These are phyloP conservation scores for Rhadina sibilatrix DNA, from an alignment of 2,113 vertebrate species.

Conservation along the genomic window DNA sequence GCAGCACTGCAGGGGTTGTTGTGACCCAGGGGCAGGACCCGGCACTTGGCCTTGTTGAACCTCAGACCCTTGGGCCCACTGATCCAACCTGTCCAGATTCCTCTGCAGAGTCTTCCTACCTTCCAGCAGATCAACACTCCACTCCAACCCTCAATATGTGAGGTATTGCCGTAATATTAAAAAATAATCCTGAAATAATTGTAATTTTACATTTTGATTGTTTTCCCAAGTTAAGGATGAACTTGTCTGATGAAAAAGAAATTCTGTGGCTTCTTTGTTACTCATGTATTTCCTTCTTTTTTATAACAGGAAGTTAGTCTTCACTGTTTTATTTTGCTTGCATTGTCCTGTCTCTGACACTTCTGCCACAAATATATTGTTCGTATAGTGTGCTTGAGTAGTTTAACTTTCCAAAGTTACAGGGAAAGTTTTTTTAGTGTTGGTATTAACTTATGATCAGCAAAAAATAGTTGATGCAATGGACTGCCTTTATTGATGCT, in stretches of 20 bases:
- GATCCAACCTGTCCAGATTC: background rate
- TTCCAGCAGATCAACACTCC: background rate
- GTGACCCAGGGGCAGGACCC: background rate
- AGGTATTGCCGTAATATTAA: background rate
- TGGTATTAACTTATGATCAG: background rate
- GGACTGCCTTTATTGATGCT: background rate
- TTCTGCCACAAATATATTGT: background rate
- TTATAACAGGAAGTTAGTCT: background rate
- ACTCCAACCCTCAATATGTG: background rate
- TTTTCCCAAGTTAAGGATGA: background rate
- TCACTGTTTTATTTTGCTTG: background rate
- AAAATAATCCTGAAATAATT: background rate
- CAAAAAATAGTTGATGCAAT: background rate
- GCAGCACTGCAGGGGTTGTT: background rate
- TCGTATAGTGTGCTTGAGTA: background rate
- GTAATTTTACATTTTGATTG: background rate
- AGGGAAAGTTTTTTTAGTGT: background rate
- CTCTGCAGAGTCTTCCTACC: background rate
- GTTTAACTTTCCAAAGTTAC: background rate
- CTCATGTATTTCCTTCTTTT: background rate
- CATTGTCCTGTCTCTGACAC: background rate
- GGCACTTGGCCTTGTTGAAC: background rate
- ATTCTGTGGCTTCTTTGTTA: background rate
- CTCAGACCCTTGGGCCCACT: background rate
- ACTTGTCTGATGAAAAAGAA: background rate